Base-by-base conservation (phyloP, 2,113 vertebrate genomes). In the Lichenostomus cassidix region DNA sequence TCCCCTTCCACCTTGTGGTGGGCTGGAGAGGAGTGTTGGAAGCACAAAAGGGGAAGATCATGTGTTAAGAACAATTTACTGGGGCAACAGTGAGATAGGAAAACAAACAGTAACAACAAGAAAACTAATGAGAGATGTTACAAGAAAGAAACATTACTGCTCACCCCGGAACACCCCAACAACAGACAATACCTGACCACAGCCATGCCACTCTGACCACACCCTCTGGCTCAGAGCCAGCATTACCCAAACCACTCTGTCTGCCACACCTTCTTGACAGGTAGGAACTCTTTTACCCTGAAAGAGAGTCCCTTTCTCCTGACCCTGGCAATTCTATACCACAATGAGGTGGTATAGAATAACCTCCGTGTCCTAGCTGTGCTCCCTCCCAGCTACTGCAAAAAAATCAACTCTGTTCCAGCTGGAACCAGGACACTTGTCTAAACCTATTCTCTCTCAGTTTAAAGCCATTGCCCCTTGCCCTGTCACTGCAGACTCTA, bases 171-270 rank as follows among this genome's bases (percentile, higher is more conserved):
- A 9, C 3, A 2, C 33, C 63, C 14, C 42, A 49, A 7, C 11
- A 31, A 8, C 3, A 11, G 33, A 20, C 15, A 37, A 8, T 10
- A 28, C 15, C 33, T 0, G 0, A 6, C 9, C 1, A 0, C 14
- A 42, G 50, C 42, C 67, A 33, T 0, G 0, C 2, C 25, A 7
- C 22, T 8, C 31, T 2, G 2, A 31, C 17, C n/a, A 10, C 31
- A 22, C 11, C 14, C 9, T 49, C 8, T 1, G 2, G 12, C 21
- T 42, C 13, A 0, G 1, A 79, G 4, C 9, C 64, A 46, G 33
- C 7, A 11, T 31, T 10, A 13, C 33, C 19, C 33, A 69, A 69
- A 70, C 7, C 2, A 1, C 53, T 28, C 37, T 18, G 29, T 14
- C 41, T 37, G 22, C 19, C 47, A n/a, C 14, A 1, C 16, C 21